Evolutionary conservation across 2,888 invertebrate genomes (phyloP), one percentile per base, ranked within the genome.

Genomic region (Lasius fuliginosus): DNA sequence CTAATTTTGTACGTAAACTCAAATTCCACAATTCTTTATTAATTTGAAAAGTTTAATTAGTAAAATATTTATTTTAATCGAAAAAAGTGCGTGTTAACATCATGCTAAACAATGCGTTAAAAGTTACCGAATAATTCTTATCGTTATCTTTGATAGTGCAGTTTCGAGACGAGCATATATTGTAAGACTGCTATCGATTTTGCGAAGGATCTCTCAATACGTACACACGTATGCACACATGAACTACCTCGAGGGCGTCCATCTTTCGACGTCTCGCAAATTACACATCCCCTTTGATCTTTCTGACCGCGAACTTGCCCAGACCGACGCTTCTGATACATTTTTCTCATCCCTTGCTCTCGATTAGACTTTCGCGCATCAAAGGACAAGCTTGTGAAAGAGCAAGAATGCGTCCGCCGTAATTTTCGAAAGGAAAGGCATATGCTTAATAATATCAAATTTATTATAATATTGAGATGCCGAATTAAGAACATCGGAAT

Each of bases 251-350:
- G 56, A 77, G 71, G 30, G 77, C 56, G 56, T 56, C 68, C 68
- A 77, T 30, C 56, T 77, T 77, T 69, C 76, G 68, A 77, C n/a
- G 53, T 77, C 40, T 77, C 69, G 68, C 36, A 77, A 89, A 89
- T 89, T 88, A 88, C 85, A 79, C 71, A 82, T 84, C 65, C 73
- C 81, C 86, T 89, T 89, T 89, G 89, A 89, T 89, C 89, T 88
- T 40, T 11, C 46, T 73, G 81, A 40, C 67, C 81, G 74, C 75
- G 73, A 84, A 87, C 84, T 83, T 74, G 81, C 82, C 84, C 82
- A 85, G 85, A 82, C 84, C 62, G 81, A 81, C 53, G 83, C 84
- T 82, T 84, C 85, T 81, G 84, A 85, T 89, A 87, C 67, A 84
- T 88, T 89, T 89, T 89, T 89, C 86, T 75, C 84, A 62, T 75